Evolutionary conservation across 2,888 invertebrate genomes (phyloP), one percentile per base, ranked within the genome.

Genomic region (Liodrosophila aerea): DNA sequence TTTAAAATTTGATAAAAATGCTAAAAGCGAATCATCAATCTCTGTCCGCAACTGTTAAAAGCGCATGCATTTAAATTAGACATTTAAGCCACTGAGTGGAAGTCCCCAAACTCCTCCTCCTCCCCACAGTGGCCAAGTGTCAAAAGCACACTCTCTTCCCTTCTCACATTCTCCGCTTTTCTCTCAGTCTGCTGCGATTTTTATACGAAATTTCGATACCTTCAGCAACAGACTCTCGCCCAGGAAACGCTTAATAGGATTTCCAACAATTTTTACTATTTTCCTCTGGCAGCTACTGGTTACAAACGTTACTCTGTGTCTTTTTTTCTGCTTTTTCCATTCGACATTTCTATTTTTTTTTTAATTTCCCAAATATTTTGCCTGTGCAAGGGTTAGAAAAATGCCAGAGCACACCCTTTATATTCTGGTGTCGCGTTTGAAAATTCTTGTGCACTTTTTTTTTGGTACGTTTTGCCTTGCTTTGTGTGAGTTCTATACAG

Each of bases 11-110:
- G 66, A 59, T 76, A 77, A 77, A 69, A 64, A 74, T 83, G 1
- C 44, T 37, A 40, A 31, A 49, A 34, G 18, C 27, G n/a, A n/a
- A 54, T 87, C 87, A 87, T 88, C 88, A 87, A 87, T 87, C 88
- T 87, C 86, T 88, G 87, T 88, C 85, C 58, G 64, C 71, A 61
- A 61, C 80, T 82, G 80, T 85, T 82, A 83, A 87, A 81, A 86
- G 77, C 81, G 84, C 87, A 88, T 88, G 88, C 88, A 88, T 88
- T 87, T 88, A 88, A 88, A 88, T 88, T 88, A 88, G 86, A 88
- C 88, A 88, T 88, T 88, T 88, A 87, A 85, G 78, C 68, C 68
- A 76, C 64, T 53, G 50, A 11, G 49, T 56, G 51, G n/a, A 12
- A 31, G 36, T 27, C 33, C 27, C 15, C 15, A 39, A 41, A 39